Evolutionary conservation across 2,113 vertebrate species (phyloP).

Genomic region (Boleophthalmus pectinirostris): DNA sequence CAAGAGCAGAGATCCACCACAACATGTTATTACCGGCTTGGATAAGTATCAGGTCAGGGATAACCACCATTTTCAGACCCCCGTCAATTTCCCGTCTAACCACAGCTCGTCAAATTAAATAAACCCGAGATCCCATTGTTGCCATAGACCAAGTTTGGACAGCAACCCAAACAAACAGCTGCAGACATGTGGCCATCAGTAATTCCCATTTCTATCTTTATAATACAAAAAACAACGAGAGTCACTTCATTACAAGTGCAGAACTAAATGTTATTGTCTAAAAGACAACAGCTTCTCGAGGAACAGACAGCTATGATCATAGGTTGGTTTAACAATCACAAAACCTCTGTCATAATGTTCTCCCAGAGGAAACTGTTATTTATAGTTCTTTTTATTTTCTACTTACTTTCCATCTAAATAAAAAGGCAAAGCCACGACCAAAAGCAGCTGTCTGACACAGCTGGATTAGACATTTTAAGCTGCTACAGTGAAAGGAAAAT

Average conservation of each 20-base stretch:
- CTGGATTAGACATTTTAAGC: conserved; percentile 32
- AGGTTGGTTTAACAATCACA: conserved; percentile 41
- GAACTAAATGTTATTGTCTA: too few species aligned
- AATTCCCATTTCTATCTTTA: background rate
- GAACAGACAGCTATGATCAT: conserved; percentile 37
- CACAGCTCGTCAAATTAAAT: conserved; percentile 61
- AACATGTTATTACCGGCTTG: conserved; percentile 33
- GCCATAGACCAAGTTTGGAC: conserved; percentile 44
- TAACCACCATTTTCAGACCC: conserved; percentile 50
- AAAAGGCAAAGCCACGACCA: conserved; percentile 28
- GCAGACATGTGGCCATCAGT: background rate
- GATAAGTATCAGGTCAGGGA: conserved; percentile 60
- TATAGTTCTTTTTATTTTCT: conserved; percentile 71
- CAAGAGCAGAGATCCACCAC: conserved; percentile 47
- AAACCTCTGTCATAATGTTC: conserved; percentile 55
- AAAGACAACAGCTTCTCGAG: too few species aligned
- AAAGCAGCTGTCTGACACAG: conserved; percentile 33
- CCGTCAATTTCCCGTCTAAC: conserved; percentile 41
- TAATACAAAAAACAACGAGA: background rate
- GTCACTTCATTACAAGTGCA: too few species aligned
- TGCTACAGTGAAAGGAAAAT: conserved; percentile 31
- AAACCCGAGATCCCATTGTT: conserved; percentile 59
- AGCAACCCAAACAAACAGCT: conserved; percentile 47
- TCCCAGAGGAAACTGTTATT: conserved; percentile 61
- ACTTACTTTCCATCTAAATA: conserved; percentile 62